Evolutionary conservation across 2,113 vertebrate species (phyloP).

Genomic region (Tursiops truncatus): DNA sequence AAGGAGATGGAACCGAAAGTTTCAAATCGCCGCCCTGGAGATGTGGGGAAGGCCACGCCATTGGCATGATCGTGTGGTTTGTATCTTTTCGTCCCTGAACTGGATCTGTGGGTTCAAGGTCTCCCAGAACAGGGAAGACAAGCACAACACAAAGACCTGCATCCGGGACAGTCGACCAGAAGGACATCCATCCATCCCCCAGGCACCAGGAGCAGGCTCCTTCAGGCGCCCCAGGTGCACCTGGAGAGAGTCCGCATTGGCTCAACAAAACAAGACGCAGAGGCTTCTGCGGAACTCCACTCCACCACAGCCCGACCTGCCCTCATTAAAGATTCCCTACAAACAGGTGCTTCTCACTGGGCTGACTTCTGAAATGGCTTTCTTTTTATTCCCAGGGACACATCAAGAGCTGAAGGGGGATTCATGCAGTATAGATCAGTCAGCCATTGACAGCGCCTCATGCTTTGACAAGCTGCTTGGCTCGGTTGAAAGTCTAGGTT

Average conservation of each 20-base stretch:
- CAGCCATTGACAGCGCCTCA: conserved; percentile 86
- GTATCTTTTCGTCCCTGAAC: neutral
- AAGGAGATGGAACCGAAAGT: neutral
- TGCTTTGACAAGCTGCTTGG: conserved; percentile 88
- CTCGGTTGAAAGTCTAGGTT: conserved; percentile 87
- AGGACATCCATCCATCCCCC: neutral
- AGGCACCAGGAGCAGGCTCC: neutral
- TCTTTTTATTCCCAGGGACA: conserved; percentile 86
- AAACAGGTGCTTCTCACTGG: conserved; percentile 83
- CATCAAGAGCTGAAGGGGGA: conserved; percentile 82
- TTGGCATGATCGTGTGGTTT: accelerated
- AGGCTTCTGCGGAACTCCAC: conserved; percentile 43
- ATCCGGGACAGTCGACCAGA: neutral
- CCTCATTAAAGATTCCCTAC: conserved; percentile 81
- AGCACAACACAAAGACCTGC: neutral
- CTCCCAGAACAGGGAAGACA: neutral
- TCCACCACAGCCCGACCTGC: conserved; percentile 34
- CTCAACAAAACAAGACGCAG: neutral
- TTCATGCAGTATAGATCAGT: conserved; percentile 91
- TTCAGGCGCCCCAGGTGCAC: neutral
- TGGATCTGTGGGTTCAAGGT: neutral
- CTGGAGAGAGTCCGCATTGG: neutral
- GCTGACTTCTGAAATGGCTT: conserved; percentile 84
- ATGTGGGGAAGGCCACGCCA: accelerated
- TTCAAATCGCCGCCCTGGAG: accelerated